A percentile compares a stretch with the other conserved stretches of the same genome.
These are phyloP conservation scores for Catocala fraxini DNA, from an alignment of 2,888 invertebrate species.

Conservation along the genomic window DNA sequence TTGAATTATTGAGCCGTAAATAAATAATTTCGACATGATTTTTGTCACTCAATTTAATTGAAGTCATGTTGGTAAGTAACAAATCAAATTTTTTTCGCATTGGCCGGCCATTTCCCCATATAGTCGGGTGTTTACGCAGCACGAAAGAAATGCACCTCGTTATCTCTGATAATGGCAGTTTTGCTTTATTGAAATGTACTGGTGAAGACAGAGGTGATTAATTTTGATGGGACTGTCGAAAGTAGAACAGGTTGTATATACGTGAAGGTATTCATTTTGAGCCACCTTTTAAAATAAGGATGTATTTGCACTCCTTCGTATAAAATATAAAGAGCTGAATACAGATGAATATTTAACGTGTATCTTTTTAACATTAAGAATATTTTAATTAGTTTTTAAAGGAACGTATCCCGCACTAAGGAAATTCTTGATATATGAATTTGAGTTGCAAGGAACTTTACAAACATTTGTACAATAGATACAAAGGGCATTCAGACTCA, in stretches of 20 bases:
- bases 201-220: slow-evolving; percentile 55
- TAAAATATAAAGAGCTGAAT: no score
- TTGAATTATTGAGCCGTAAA: slow-evolving; percentile 21
- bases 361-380: no score
- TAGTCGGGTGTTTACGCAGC: slow-evolving; percentile 62
- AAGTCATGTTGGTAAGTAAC: slow-evolving; percentile 75
- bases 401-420: no score
- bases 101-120: slow-evolving; percentile 69
- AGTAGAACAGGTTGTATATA: slow-evolving; percentile 22
- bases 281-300: slow-evolving; percentile 3
- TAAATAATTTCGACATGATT: slow-evolving; percentile 61
- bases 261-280: slow-evolving; percentile 9
- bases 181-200: slow-evolving; percentile 75
- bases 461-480: no score
- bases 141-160: slow-evolving; percentile 80
- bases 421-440: no score
- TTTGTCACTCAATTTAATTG: slow-evolving; percentile 83
- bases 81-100: slow-evolving; percentile 83
- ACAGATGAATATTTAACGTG: no score
- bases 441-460: no score
- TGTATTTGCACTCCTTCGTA: neutral
- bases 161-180: slow-evolving; percentile 78
- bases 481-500: no score
- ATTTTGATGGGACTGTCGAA: slow-evolving; percentile 31
- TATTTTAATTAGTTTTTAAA: no score